phyloP scores from a whole-genome alignment of 2,113 vertebrate species.

The Podilymbus podiceps region DNA sequence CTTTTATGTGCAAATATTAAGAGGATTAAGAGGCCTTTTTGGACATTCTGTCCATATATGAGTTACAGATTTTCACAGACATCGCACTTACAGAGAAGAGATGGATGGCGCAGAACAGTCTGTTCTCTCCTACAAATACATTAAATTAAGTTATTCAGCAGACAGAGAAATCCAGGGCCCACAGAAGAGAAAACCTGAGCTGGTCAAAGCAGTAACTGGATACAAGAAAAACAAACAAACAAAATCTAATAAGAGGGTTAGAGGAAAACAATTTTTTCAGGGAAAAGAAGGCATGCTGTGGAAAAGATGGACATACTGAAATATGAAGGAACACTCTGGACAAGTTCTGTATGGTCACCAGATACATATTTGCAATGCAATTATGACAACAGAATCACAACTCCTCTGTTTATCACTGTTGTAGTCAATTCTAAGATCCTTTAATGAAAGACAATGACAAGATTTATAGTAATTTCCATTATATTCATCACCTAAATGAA shows the following conservation, averaged over 20 bases:
- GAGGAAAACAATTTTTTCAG: background rate
- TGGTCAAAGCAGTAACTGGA: background rate
- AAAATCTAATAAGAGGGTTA: background rate
- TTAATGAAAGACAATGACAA: background rate
- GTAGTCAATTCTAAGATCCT: background rate
- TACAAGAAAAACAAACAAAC: background rate
- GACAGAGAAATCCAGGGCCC: background rate
- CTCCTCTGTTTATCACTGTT: background rate
- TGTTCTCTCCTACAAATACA: background rate
- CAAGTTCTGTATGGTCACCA: background rate
- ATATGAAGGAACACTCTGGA: fast-evolving
- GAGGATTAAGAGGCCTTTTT: background rate
- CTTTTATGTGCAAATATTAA: background rate
- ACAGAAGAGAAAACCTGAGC: background rate
- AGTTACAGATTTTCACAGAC: background rate
- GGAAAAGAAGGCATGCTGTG: background rate
- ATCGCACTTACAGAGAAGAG: background rate
- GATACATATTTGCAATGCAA: background rate
- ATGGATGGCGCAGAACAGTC: background rate
- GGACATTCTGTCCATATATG: background rate
- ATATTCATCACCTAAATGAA: background rate
- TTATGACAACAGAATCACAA: background rate
- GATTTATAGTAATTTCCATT: background rate
- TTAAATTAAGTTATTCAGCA: background rate
- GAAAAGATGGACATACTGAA: background rate